A percentile compares a stretch with the other conserved stretches of the same genome.
Conservation (phyloP, 2,113 vertebrate genomes). For the Lepus americanus region DNA sequence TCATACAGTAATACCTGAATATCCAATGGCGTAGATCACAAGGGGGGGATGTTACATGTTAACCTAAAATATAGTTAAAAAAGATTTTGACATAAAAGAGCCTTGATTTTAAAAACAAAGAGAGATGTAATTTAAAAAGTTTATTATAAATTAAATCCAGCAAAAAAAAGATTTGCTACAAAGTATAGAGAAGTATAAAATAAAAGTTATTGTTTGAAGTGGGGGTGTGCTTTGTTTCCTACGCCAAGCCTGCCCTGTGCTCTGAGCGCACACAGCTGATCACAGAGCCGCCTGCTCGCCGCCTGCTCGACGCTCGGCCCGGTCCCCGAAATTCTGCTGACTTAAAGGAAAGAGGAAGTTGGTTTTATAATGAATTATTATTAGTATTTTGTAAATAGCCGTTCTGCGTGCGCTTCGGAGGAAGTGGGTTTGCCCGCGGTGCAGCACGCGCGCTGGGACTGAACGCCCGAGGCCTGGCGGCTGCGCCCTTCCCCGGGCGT, state of each 20-base stretch:
- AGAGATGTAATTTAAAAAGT: constrained; percentile 94
- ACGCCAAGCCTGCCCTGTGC: background rate
- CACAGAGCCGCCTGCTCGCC: background rate
- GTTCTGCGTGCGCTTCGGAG: background rate
- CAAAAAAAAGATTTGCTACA: constrained; percentile 93
- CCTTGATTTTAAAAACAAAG: constrained; percentile 90
- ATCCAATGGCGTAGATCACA: constrained; percentile 89
- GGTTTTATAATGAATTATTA: background rate
- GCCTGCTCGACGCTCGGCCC: background rate
- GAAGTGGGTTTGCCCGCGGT: too few relatives aligned
- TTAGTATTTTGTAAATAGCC: background rate
- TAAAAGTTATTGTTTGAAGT: constrained; percentile 97
- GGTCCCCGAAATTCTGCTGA: background rate
- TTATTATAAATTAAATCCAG: constrained; percentile 94
- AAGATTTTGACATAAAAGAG: constrained; percentile 89
- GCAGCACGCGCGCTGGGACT: background rate
- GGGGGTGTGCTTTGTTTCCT: constrained; percentile 86
- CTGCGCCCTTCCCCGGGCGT: background rate
- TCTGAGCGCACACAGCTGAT: background rate
- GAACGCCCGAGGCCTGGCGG: background rate
- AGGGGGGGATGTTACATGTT: constrained; percentile 90
- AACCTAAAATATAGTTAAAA: constrained; percentile 85
- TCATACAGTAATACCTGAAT: constrained; percentile 90
- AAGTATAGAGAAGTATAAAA: constrained; percentile 96
- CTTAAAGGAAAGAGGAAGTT: background rate